Evolutionary conservation across 2,888 invertebrate genomes (phyloP), one percentile per base, ranked within the genome.

Genomic region (Erynnis tages): DNA sequence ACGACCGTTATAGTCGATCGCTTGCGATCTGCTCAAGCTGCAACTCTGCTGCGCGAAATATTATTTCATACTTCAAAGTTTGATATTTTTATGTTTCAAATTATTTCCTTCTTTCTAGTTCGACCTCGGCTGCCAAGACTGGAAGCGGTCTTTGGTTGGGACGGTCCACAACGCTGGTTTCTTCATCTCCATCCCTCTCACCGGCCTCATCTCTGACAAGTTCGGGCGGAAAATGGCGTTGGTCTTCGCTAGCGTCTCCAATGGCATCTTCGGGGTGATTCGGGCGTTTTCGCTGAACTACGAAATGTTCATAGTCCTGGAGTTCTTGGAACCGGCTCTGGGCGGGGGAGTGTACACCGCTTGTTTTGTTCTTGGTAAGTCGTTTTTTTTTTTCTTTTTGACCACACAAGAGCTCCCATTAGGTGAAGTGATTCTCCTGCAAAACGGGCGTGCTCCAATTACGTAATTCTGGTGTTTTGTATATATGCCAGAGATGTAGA

Each of bases 121-220:
- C 75, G 78, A 91, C 66, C 82, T 94, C 11, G 92, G 91, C 54
- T 94, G 94, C 62, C 91, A 92, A 55, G 90, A 92, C 61, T 95
- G 95, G 95, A 94, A 93, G 80, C 82, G 94, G 4, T 91, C 94
- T 0, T 69, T 95, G 43, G 93, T 95, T 2, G 95, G 95, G 0
- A 94, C 95, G 1, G 89, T 94, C 8, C 94, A 94, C 73, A 94
- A 93, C 66, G 83, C 93, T 13, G 95, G 94, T 8, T 94, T 94
- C 77, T 93, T 95, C 75, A 77, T 94, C 59, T 93, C 94, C 11
- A 91, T 94, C 40, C 93, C 94, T 0, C 79, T 94, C 7, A 92
- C 93, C 0, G 95, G 95, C 1, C 82, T 92, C 10, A 78, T 95
- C 44, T 94, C 95, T 0, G 95, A 95, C 80, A 81, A 73, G 54